phyloP scores from a whole-genome alignment of 53 echinoderm and acorn worm genomes.

The Zoroaster sp. region DNA sequence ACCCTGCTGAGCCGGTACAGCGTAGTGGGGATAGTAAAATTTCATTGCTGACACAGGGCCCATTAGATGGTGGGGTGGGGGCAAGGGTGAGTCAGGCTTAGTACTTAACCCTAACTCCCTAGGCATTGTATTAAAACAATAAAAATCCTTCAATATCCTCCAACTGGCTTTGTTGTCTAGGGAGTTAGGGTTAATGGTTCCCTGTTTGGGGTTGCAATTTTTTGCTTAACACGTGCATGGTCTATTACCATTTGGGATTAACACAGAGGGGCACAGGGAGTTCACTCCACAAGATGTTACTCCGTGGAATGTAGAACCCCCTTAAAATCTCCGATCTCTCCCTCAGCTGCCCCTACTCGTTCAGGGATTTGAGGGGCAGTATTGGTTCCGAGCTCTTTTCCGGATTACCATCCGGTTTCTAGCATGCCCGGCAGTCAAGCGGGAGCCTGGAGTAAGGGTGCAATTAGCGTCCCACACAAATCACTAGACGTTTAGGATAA shows the following conservation, averaged over 20 bases:
- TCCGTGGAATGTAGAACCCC: not conserved
- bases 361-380: not conserved
- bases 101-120: not conserved
- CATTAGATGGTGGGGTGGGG: too few species aligned
- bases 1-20: not conserved
- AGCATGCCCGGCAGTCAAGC: not conserved
- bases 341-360: not conserved
- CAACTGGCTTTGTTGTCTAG: too few species aligned
- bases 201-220: too few species aligned
- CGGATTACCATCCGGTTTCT: not conserved
- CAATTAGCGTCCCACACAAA: not conserved
- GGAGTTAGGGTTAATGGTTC: too few species aligned
- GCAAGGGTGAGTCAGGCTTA: conserved; percentile 1
- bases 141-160: too few species aligned
- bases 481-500: not conserved
- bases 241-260: not conserved
- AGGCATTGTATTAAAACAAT: too few species aligned
- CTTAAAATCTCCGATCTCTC: not conserved
- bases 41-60: not conserved
- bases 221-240: not conserved
- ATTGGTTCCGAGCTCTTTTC: conserved; percentile 22
- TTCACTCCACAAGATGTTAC: not conserved
- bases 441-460: not conserved
- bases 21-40: conserved; percentile 10
- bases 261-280: not conserved